Percentiles rank a stretch among this genome's conserved stretches.
These are phyloP conservation scores for Epinephelus moara DNA, from an alignment of 2,113 vertebrate genomes.

Conservation along the genomic window DNA sequence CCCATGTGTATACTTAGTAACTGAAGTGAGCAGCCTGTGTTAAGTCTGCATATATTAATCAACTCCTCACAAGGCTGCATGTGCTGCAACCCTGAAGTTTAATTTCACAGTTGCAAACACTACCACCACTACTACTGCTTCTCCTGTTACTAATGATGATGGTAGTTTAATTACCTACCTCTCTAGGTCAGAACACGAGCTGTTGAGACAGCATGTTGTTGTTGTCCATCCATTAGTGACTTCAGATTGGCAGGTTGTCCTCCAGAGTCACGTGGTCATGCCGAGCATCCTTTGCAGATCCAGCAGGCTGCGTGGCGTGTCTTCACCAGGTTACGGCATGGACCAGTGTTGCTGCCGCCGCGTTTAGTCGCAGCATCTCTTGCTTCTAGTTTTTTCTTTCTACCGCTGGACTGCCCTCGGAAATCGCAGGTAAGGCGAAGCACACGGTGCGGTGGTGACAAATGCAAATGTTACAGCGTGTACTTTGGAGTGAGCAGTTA, in stretches of 20 bases:
- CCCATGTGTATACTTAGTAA: no score
- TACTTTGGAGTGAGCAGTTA: neutral
- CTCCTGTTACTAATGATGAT: neutral
- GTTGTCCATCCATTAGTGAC: constrained; percentile 16
- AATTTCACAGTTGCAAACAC: no score
- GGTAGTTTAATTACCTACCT: no score
- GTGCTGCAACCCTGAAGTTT: neutral
- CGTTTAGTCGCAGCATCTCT: constrained; percentile 29
- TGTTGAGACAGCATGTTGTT: neutral
- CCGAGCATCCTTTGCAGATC: constrained; percentile 63
- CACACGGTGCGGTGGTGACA: neutral
- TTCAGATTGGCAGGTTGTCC: constrained; percentile 59
- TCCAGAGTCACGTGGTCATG: constrained; percentile 71
- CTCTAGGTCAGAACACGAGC: neutral
- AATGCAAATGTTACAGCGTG: neutral
- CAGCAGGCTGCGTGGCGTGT: constrained; percentile 57
- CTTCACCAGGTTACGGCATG: constrained; percentile 45
- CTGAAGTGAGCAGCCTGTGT: neutral
- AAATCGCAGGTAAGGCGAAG: constrained; percentile 70
- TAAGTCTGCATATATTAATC: neutral
- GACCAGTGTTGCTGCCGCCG: constrained; percentile 12
- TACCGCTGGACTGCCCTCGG: constrained; percentile 27
- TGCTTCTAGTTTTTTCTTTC: neutral
- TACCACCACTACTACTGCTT: neutral
- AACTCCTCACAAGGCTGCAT: neutral